These are phyloP conservation scores for Apostichopus leukothele DNA, from an alignment of 53 echinoderm and acorn worm genomes.

Conservation along the genomic window DNA sequence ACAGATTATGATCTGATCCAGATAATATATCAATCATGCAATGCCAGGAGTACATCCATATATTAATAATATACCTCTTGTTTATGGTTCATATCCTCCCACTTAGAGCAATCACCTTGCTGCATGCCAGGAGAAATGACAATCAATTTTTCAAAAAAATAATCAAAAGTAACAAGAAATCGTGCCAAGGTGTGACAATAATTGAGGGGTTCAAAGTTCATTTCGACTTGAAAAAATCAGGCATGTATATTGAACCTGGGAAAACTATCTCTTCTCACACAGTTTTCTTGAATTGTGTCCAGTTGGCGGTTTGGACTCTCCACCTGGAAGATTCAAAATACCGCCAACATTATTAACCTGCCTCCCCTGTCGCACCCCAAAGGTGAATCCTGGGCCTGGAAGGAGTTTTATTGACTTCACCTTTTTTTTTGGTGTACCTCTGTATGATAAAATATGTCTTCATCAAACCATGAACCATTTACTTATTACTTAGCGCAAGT, in stretches of 20 bases:
- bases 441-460: no score
- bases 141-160: constrained; percentile 10
- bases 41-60: neutral
- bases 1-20: neutral
- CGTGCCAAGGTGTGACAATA: constrained; percentile 30
- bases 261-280: constrained; percentile 40
- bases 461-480: no score
- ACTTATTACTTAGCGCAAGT: no score
- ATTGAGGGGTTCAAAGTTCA: constrained; percentile 40
- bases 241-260: constrained; percentile 42
- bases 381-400: no score
- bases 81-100: constrained; percentile 45
- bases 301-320: constrained; percentile 35
- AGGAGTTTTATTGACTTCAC: no score
- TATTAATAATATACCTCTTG: constrained; percentile 32
- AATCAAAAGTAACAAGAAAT: neutral
- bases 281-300: constrained; percentile 47
- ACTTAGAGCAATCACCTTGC: constrained; percentile 46
- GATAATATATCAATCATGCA: neutral
- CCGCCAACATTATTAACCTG: neutral
- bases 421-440: no score
- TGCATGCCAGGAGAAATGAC: constrained; percentile 51
- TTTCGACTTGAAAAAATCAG: constrained; percentile 30
- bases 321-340: constrained; percentile 45
- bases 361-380: no score